Conservation (phyloP, 2,113 vertebrate genomes). For the Podarcis muralis region DNA sequence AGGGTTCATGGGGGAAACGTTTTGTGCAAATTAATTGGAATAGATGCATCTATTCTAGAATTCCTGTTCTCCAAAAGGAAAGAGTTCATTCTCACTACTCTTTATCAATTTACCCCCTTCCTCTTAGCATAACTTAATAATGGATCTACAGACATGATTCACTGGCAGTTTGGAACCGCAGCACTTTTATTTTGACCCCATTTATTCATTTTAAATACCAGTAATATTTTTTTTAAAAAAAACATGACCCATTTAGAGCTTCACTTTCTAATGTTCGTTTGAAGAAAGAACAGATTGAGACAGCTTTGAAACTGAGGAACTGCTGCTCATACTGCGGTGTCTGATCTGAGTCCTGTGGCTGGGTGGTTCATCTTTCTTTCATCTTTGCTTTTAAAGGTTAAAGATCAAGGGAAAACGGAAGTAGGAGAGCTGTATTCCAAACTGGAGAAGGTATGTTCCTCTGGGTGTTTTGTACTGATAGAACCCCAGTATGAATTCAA, state of each 20-base stretch:
- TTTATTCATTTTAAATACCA: not conserved
- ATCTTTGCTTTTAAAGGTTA: slow-evolving; percentile 82
- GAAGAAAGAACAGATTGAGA: not conserved
- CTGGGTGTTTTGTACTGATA: not conserved
- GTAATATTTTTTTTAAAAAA: not conserved
- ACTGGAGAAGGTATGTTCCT: slow-evolving; percentile 88
- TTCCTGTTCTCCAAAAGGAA: not conserved
- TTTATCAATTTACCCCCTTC: not conserved
- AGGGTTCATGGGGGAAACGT: too few species aligned
- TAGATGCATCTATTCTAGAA: not conserved
- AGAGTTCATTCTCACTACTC: not conserved
- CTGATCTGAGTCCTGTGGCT: not conserved
- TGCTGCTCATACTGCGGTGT: not conserved
- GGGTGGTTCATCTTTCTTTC: slow-evolving; percentile 42
- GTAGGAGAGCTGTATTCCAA: slow-evolving; percentile 88
- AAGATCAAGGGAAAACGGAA: slow-evolving; percentile 94
- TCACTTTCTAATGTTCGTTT: not conserved
- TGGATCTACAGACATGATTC: not conserved
- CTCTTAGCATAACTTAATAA: not conserved
- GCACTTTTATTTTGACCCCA: not conserved
- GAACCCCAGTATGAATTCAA: not conserved
- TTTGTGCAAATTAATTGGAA: not conserved
- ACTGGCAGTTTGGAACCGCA: not conserved
- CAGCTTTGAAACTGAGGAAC: not conserved
- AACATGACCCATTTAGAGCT: not conserved